Evolutionary conservation across 2,797 vertebrate genomes (phyloP).

Genomic region (Tarsius wallacei): DNA sequence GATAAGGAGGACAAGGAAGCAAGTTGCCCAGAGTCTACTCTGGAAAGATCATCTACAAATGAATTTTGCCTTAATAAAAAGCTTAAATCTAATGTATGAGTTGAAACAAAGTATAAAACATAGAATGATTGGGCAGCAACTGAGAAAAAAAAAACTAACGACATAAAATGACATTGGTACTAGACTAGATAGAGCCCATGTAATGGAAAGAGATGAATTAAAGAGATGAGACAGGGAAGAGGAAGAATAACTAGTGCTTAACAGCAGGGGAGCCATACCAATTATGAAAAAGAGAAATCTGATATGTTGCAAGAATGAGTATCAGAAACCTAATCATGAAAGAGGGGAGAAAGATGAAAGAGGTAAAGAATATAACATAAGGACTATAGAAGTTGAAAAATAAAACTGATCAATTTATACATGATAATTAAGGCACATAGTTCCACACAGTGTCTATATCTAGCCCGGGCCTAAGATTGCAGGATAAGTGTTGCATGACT

Average conservation of each 20-base stretch:
- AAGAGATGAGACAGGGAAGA: not conserved
- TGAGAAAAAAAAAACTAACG: not conserved
- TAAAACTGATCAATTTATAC: not conserved
- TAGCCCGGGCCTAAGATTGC: not conserved
- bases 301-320: not conserved
- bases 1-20: not conserved
- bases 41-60: conserved; percentile 27
- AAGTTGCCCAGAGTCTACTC: not conserved
- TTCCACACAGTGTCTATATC: not conserved
- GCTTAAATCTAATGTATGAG: not conserved
- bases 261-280: not conserved
- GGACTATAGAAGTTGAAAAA: not conserved
- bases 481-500: not conserved
- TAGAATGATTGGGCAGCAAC: not conserved
- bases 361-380: not conserved
- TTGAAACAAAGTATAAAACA: conserved; percentile 46
- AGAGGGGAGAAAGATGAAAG: not conserved
- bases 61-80: not conserved
- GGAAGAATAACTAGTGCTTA: no score
- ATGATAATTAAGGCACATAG: not conserved
- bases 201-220: not conserved
- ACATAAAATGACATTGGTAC: not conserved
- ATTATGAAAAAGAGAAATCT: not conserved
- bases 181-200: not conserved
- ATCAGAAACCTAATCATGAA: not conserved